Base-by-base conservation (phyloP, 2,113 vertebrate genomes). In the Oncorhynchus gorbuscha region DNA sequence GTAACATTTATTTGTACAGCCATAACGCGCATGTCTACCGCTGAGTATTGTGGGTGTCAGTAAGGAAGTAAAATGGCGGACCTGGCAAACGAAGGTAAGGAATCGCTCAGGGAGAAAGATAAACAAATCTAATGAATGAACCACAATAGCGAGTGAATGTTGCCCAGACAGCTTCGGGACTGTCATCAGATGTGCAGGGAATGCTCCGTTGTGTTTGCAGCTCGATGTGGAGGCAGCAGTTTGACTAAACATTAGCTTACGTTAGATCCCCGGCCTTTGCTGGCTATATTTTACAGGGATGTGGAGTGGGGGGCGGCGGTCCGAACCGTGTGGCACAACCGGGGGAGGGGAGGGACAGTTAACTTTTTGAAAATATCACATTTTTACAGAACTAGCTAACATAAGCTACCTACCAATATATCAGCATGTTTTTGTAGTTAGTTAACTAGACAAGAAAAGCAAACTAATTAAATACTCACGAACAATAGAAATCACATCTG, bases 51-150 rank as follows among this genome's bases (percentile, higher is more conserved):
- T 91, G 87, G 89, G 84, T 81, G 82, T 62, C 76, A 81, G 83
- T 79, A 76, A 83, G 83, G 80, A 87, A 84, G 74, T 84, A 89
- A 89, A 83, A 91, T 91, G 89, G 89, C 87, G 86, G 89, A 87
- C 75, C 80, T 88, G 81, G 84, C 84, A 76, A 86, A 84, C 77
- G 89, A 91, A 85, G 88, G 89, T 91, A 89, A 89, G 84, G 75
- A 76, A 61, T 49, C 71, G 68, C n/a, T n/a, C 3, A 58, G 67
- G 11, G 35, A 58, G 62, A 61, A 49, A 76, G 71, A 65, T 73
- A 65, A 81, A 76, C 75, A 81, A 76, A 81, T 45, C n/a, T n/a
- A 75, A 48, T 73, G 39, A 76, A 76, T 71, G 39, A 45, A 45
- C 39, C 39, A 26, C n/a, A 45, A 26, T 49, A 26, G 66, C 20